Evolutionary conservation across 1,140 invertebrate species (phyloP).

Genomic region (Magallana ariakensis): DNA sequence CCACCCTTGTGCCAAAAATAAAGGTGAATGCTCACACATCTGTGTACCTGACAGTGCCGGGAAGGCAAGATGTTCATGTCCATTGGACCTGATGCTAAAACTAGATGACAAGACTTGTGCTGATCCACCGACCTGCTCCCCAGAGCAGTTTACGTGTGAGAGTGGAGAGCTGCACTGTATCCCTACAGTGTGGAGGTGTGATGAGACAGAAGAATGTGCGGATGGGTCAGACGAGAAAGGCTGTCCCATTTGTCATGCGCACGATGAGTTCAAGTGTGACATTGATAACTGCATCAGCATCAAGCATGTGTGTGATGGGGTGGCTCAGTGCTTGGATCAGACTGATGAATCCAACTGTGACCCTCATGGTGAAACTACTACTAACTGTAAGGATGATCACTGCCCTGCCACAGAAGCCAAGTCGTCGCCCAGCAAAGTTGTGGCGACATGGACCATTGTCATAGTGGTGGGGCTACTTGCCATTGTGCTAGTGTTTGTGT

Average conservation of each 20-base stretch:
- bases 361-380: constrained; percentile 40
- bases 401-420: background rate
- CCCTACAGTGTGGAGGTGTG: constrained; percentile 80
- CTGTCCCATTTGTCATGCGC: constrained; percentile 88
- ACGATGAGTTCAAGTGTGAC: constrained; percentile 69
- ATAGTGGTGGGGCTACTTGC: constrained; percentile 74
- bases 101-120: constrained; percentile 73
- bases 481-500: constrained; percentile 69
- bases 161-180: constrained; percentile 75
- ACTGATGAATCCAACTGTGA: constrained; percentile 89
- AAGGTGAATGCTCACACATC: constrained; percentile 92
- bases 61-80: constrained; percentile 75
- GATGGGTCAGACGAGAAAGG: constrained; percentile 90
- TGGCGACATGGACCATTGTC: constrained; percentile 72
- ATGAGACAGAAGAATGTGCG: constrained; percentile 85
- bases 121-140: constrained; percentile 75
- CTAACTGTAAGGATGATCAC: constrained; percentile 32
- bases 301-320: constrained; percentile 85
- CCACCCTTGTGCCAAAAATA: constrained; percentile 72
- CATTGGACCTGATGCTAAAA: constrained; percentile 71
- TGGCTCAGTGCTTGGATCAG: constrained; percentile 87
- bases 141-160: constrained; percentile 78
- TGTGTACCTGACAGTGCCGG: constrained; percentile 91
- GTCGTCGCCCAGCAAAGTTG: constrained; percentile 47
- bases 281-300: constrained; percentile 84